phyloP scores from a whole-genome alignment of 2,797 vertebrate species.

The Peromyscus melanophrys region DNA sequence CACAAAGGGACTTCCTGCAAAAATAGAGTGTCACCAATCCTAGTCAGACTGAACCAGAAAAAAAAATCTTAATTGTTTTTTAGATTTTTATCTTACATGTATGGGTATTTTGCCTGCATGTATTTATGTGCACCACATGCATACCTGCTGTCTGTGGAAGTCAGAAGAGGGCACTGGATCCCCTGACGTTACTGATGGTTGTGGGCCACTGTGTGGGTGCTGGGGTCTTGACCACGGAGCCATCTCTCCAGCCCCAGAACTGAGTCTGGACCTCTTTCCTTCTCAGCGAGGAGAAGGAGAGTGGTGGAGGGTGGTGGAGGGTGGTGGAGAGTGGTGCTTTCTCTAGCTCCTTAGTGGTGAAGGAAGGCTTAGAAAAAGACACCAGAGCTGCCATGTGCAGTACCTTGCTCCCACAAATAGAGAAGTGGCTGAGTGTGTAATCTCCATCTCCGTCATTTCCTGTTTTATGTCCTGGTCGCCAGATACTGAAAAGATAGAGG shows the following conservation, averaged over 20 bases:
- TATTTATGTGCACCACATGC: background rate
- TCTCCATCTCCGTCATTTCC: background rate
- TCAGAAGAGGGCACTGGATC: background rate
- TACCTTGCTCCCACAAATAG: background rate
- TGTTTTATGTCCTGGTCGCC: background rate
- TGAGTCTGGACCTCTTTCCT: background rate
- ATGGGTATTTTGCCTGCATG: background rate
- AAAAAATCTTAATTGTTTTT: background rate
- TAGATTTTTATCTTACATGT: background rate
- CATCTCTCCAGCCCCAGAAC: background rate
- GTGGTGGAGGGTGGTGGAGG: background rate
- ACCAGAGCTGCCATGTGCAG: background rate
- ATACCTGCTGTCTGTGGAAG: background rate
- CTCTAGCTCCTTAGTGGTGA: background rate
- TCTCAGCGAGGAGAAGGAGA: background rate
- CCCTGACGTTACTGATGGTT: background rate
- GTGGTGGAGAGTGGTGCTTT: background rate
- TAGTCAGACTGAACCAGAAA: background rate
- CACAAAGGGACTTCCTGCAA: conserved; percentile 9
- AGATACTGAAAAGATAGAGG: conserved; percentile 8
- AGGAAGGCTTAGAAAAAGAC: conserved; percentile 3
- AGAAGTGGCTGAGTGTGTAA: background rate
- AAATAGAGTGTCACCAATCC: background rate
- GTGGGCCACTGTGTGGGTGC: background rate
- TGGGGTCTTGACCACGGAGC: background rate